A percentile compares a stretch with the other conserved stretches of the same genome.
Evolutionary conservation across 2,888 invertebrate genomes (phyloP).

Genomic region (Cybosia mesomella): DNA sequence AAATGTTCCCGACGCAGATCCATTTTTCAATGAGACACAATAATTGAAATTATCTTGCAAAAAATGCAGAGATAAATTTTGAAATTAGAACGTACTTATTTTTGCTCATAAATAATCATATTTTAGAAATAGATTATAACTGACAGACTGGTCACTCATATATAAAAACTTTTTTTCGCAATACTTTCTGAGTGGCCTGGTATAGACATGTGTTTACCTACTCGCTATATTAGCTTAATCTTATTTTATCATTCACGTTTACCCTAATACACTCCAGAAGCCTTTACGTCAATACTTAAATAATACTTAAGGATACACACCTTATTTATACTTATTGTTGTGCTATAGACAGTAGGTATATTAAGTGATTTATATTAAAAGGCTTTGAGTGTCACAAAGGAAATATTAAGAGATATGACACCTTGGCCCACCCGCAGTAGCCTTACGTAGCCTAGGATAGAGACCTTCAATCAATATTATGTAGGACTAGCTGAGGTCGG

Average conservation of each 20-base stretch:
- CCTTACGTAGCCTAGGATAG: too few species aligned
- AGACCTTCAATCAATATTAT: slow-evolving; percentile 37
- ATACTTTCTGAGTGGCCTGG: too few species aligned
- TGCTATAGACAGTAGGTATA: background rate
- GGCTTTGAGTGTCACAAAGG: slow-evolving; percentile 26
- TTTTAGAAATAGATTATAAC: too few species aligned
- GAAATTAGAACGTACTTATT: too few species aligned
- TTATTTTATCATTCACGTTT: slow-evolving; percentile 9
- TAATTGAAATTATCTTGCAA: too few species aligned
- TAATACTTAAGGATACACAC: slow-evolving; percentile 35
- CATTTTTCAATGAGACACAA: too few species aligned
- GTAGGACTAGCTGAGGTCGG: too few species aligned
- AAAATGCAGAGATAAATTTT: too few species aligned
- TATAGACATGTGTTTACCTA: slow-evolving; percentile 20
- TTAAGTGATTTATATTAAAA: background rate
- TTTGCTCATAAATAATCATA: too few species aligned
- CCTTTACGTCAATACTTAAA: slow-evolving; percentile 30
- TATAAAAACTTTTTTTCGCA: too few species aligned
- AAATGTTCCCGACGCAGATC: too few species aligned
- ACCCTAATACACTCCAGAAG: slow-evolving; percentile 19
- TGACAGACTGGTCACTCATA: too few species aligned
- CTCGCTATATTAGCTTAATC: slow-evolving; percentile 21
- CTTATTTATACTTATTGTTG: slow-evolving; percentile 21
- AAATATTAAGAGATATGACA: slow-evolving; percentile 23
- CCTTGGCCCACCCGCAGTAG: slow-evolving; percentile 43